A percentile compares a stretch with the other conserved stretches of the same genome.
Conservation (phyloP, 2,797 vertebrate species). For the Molossus alvarezi region DNA sequence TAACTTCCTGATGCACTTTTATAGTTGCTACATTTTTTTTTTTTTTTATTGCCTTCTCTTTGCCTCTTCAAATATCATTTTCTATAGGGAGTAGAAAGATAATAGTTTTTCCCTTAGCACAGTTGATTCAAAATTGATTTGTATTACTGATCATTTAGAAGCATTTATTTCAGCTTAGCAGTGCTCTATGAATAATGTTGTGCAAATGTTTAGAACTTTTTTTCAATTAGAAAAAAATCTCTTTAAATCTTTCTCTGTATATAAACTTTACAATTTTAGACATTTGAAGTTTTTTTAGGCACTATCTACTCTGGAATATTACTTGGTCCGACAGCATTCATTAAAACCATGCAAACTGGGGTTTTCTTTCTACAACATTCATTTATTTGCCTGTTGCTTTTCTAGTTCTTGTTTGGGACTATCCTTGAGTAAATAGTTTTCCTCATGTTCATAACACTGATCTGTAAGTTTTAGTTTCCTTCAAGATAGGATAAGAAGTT, state of each 20-base stretch:
- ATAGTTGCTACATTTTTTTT: constrained; percentile 10
- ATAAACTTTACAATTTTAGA: constrained; percentile 21
- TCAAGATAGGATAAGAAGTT: not conserved
- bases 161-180: constrained; percentile 40
- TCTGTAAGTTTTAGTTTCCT: not conserved
- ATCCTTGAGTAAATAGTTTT: not conserved
- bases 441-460: not conserved
- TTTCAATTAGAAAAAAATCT: constrained; percentile 13
- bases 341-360: not conserved
- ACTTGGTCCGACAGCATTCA: constrained; percentile 10
- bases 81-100: not conserved
- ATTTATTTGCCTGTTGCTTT: not conserved
- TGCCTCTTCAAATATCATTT: constrained; percentile 53
- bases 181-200: not conserved
- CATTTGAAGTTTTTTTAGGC: constrained; percentile 20
- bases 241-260: constrained; percentile 37
- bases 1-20: not conserved
- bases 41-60: not conserved
- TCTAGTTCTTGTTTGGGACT: constrained; percentile 1
- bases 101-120: not conserved
- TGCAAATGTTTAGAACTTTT: constrained; percentile 52
- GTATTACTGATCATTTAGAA: constrained; percentile 10
- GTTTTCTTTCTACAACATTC: not conserved
- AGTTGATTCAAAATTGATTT: constrained; percentile 41
- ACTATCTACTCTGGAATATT: constrained; percentile 19